Evolutionary conservation across 2,797 vertebrate genomes (phyloP).

Genomic region (Pristis pectinata): DNA sequence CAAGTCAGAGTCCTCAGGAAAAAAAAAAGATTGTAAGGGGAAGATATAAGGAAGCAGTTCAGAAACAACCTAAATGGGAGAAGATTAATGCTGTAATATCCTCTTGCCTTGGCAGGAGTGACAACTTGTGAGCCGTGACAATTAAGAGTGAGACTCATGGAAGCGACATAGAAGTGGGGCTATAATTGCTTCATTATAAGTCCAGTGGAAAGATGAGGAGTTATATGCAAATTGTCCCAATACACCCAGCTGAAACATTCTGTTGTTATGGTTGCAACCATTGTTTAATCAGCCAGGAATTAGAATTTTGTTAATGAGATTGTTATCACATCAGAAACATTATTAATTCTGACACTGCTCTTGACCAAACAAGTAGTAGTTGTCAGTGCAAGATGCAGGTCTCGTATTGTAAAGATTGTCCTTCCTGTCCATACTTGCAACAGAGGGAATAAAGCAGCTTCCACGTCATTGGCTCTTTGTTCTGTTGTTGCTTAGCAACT

Average conservation of each 20-base stretch:
- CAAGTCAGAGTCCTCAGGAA: not conserved
- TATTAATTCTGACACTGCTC: conserved; percentile 13
- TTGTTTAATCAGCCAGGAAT: conserved; percentile 18
- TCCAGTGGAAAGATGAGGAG: conserved; percentile 28
- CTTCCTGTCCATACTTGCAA: not conserved
- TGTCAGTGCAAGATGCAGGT: conserved; percentile 2
- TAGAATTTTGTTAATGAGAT: conserved; percentile 24
- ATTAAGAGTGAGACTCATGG: conserved; percentile 5
- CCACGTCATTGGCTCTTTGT: not conserved
- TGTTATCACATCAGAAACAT: conserved; percentile 23
- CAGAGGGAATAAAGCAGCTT: not conserved
- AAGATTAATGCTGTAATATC: not conserved
- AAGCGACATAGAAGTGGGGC: not conserved
- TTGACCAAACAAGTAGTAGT: conserved; percentile 20
- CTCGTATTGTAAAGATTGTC: not conserved
- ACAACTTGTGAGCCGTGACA: conserved; percentile 20
- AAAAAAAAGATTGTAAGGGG: not conserved
- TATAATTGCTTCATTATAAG: conserved; percentile 31
- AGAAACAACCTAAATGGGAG: not conserved
- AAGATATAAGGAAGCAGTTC: not conserved
- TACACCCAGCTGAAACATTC: not conserved
- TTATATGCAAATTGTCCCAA: conserved; percentile 21
- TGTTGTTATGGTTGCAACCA: conserved; percentile 22
- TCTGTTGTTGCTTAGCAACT: conserved; percentile 7
- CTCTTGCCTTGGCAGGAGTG: not conserved